Evolutionary conservation across 2,888 invertebrate species (phyloP).

Genomic region (Morpho helenor): DNA sequence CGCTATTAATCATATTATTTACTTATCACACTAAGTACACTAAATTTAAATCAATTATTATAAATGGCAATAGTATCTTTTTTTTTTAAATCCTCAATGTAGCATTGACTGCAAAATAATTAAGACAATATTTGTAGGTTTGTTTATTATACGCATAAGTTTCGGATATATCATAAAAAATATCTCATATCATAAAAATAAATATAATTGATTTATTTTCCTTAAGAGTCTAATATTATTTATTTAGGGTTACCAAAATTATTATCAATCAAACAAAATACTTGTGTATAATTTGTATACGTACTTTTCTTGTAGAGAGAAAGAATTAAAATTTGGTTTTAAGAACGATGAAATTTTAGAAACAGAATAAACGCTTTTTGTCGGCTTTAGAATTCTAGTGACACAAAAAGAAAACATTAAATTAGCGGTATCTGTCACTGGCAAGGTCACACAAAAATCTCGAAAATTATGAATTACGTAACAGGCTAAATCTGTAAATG

Average conservation of each 20-base stretch:
- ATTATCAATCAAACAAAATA: too few species aligned
- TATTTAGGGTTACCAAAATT: not conserved
- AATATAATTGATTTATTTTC: too few species aligned
- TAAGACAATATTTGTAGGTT: too few species aligned
- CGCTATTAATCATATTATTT: too few species aligned
- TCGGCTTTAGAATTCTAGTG: not conserved
- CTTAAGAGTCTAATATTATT: too few species aligned
- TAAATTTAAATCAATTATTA: not conserved
- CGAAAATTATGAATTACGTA: too few species aligned
- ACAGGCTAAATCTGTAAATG: not conserved
- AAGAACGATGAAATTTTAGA: not conserved
- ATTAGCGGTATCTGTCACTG: slow-evolving; percentile 1
- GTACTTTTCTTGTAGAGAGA: slow-evolving; percentile 14
- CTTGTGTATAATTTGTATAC: slow-evolving; percentile 3
- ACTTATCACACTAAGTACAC: too few species aligned
- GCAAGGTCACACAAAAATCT: not conserved
- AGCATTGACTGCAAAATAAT: too few species aligned
- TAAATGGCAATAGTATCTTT: not conserved
- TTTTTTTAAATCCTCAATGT: too few species aligned
- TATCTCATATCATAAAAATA: too few species aligned
- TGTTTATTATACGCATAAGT: too few species aligned
- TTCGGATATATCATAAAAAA: too few species aligned
- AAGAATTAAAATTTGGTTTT: not conserved
- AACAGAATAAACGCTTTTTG: not conserved
- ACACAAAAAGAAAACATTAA: slow-evolving; percentile 6